Evolutionary conservation across 2,113 vertebrate species (phyloP), one percentile per base, ranked within the genome.

Genomic region (Tragelaphus buxtoni): DNA sequence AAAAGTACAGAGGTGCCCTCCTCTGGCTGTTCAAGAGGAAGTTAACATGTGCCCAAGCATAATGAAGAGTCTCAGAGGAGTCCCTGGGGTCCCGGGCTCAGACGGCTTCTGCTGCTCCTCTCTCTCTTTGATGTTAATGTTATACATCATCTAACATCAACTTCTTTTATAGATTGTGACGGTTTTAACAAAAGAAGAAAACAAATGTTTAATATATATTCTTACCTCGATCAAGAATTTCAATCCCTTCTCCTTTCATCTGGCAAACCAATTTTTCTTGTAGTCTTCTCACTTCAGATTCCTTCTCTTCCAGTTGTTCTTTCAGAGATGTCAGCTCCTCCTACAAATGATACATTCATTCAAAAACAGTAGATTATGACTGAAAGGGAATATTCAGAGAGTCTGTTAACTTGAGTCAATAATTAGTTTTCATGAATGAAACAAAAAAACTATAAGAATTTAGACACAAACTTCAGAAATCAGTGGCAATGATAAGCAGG

Each of bases 291-390:
- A 99, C 98, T 94, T 99, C 99, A 0, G 98, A 97, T 90, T 99
- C 99, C 96, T 98, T 99, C 97, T 99, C 99, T 97, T 99, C 99
- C 92, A 99, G 98, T 93, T 99, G 99, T 94, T 99, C 99, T 98
- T 99, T 99, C 98, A 99, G 98, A 77, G 98, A 96, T 55, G 97
- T 95, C n/a, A 99, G 97, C 88, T 99, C 99, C 91, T 99, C 99
- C 99, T 99, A 95, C 28, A 97, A 94, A 95, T 77, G 17, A 96
- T 1, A 96, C 18, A 84, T 61, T 26, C 20, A 35, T 63, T 86
- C 83, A 16, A 85, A 51, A 92, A 80, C 20, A 79, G 28, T 1
- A 60, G 17, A 55, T 69, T 61, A 53, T 11, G 39, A 56, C 20
- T 20, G 28, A 47, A 69, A 76, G 17, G 26, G 53, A 42, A 47